Percentiles rank a stretch among this genome's conserved stretches.
phyloP scores from a whole-genome alignment of 2,113 vertebrate genomes.

The Sebastes schlegelii region DNA sequence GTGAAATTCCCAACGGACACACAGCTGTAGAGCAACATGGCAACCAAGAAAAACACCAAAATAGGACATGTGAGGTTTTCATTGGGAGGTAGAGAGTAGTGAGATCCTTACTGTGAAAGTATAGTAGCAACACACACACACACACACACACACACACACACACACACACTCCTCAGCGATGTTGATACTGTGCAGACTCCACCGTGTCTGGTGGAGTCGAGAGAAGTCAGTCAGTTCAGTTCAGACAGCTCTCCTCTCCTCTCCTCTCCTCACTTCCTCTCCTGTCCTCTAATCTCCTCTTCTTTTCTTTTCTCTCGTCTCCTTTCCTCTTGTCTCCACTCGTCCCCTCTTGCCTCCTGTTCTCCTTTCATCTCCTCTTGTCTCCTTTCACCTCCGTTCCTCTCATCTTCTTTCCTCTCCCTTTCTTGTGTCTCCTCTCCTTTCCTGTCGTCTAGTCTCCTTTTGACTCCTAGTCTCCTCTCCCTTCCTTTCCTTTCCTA shows the following conservation, averaged over 20 bases:
- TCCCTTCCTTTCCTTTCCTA: too few species aligned
- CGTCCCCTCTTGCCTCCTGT: too few species aligned
- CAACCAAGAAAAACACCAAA: slow-evolving; percentile 56
- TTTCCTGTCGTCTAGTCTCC: too few species aligned
- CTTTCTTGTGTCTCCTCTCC: too few species aligned
- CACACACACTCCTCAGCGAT: slow-evolving; percentile 11
- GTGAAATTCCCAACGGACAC: slow-evolving; percentile 21
- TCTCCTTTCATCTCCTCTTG: too few species aligned
- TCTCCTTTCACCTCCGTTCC: too few species aligned
- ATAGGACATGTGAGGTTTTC: slow-evolving; percentile 40
- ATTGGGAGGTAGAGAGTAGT: slow-evolving; percentile 8
- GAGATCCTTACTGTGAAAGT: slow-evolving; percentile 32
- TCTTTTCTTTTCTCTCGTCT: too few species aligned
- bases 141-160: not conserved
- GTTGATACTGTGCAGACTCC: slow-evolving; percentile 64
- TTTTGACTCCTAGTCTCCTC: too few species aligned
- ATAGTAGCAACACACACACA: not conserved
- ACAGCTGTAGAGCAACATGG: slow-evolving; percentile 36
- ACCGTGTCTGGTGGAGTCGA: slow-evolving; percentile 57
- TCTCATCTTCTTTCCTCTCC: too few species aligned
- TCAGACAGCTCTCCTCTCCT: slow-evolving; percentile 27
- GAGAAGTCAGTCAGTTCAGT: slow-evolving; percentile 51
- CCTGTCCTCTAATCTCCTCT: too few species aligned
- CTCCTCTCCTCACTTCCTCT: too few species aligned
- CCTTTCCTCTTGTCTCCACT: too few species aligned